A percentile compares a stretch with the other conserved stretches of the same genome.
Evolutionary conservation across 2,113 vertebrate genomes (phyloP).

Genomic region (Chlorodrepanis virens): DNA sequence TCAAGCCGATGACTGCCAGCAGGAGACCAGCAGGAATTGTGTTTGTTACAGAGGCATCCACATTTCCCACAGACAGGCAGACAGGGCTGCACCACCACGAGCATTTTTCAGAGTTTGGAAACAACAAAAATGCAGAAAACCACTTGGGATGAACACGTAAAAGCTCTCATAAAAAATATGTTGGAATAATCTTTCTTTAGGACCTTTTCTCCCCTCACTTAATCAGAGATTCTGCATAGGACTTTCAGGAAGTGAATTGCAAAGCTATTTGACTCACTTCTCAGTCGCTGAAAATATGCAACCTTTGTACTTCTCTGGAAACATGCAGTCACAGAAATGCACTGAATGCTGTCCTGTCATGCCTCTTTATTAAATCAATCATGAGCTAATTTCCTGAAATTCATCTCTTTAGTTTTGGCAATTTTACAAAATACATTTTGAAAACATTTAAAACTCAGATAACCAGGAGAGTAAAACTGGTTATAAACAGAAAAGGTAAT

Average conservation of each 20-base stretch:
- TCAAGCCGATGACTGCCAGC: background rate
- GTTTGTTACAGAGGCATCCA: background rate
- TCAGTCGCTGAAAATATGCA: background rate
- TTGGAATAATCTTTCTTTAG: background rate
- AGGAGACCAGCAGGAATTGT: background rate
- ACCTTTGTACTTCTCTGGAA: background rate
- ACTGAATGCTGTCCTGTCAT: slow-evolving; percentile 20
- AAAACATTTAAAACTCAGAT: slow-evolving; percentile 17
- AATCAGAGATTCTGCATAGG: background rate
- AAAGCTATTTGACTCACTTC: background rate
- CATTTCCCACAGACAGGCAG: background rate
- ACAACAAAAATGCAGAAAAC: background rate
- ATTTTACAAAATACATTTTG: background rate
- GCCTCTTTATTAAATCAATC: slow-evolving; percentile 62
- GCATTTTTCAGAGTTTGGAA: background rate
- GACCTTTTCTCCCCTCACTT: background rate
- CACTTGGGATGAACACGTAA: fast-evolving
- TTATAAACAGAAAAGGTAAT: background rate
- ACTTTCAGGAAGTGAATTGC: background rate
- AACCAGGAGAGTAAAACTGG: background rate
- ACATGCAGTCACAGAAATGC: background rate
- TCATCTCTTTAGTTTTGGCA: slow-evolving; percentile 24
- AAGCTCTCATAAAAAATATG: background rate
- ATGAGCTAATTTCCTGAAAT: slow-evolving; percentile 45
- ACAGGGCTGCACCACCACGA: background rate